These are phyloP conservation scores for Odontothrips loti DNA, from an alignment of 2,888 invertebrate genomes.

Conservation along the genomic window DNA sequence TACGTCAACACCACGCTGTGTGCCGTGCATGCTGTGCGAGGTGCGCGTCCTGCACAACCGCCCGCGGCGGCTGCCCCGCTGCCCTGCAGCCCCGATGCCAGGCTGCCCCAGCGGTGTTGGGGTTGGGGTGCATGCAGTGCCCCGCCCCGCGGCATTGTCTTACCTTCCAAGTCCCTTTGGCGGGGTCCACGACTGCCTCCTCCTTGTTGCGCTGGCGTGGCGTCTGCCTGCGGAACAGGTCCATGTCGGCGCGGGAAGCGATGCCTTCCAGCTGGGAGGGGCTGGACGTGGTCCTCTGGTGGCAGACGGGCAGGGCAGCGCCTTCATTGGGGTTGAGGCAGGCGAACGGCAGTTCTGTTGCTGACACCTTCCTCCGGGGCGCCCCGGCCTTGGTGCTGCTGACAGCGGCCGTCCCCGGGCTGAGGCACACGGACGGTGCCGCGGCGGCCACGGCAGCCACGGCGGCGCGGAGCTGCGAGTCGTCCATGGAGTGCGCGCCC, in stretches of 20 bases:
- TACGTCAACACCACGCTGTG: too few relatives aligned
- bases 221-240: conserved; percentile 37
- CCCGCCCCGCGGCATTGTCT: not conserved
- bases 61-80: too few relatives aligned
- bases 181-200: not conserved
- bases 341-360: conserved; percentile 51
- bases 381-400: conserved; percentile 42
- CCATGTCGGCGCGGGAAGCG: conserved; percentile 36
- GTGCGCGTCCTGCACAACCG: too few relatives aligned
- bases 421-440: conserved; percentile 31
- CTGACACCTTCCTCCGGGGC: conserved; percentile 59
- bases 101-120: too few relatives aligned
- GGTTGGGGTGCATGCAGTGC: too few relatives aligned
- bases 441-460: conserved; percentile 33
- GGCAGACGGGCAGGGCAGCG: conserved; percentile 54
- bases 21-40: too few relatives aligned
- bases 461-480: conserved; percentile 44
- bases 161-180: conserved; percentile 20
- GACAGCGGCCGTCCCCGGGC: conserved; percentile 29
- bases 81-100: too few relatives aligned
- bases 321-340: conserved; percentile 44
- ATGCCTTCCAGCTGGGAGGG: conserved; percentile 70
- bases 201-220: conserved; percentile 28
- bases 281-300: conserved; percentile 74
- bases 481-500: conserved; percentile 56